These are phyloP conservation scores for Halcyon senegalensis DNA, from an alignment of 2,113 vertebrate genomes.

Conservation along the genomic window DNA sequence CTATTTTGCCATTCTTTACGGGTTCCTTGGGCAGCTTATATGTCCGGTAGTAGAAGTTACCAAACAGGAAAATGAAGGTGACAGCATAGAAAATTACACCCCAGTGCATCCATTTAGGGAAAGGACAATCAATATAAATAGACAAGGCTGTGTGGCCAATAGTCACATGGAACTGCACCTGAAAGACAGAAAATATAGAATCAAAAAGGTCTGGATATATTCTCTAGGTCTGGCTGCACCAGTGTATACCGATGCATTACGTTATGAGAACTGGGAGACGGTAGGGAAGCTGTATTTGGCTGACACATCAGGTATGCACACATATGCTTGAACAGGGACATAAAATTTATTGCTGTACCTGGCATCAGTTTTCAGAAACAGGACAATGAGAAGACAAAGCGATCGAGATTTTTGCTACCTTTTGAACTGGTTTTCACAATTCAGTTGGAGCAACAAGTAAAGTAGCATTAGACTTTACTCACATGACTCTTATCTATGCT, in stretches of 20 bases:
- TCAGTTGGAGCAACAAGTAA: not conserved
- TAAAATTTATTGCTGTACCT: not conserved
- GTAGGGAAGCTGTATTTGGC: not conserved
- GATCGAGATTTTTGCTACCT: not conserved
- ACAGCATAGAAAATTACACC: conserved; percentile 93
- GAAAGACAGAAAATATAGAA: conserved; percentile 35
- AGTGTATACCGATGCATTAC: not conserved
- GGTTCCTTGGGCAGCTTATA: conserved; percentile 88
- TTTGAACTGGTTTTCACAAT: not conserved
- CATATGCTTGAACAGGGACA: not conserved
- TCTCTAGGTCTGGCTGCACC: not conserved
- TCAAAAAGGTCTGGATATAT: not conserved
- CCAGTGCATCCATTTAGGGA: conserved; percentile 99
- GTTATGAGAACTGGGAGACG: not conserved
- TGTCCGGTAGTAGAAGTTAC: conserved; percentile 98
- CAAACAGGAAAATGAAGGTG: conserved; percentile 96
- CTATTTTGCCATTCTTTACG: conserved; percentile 82
- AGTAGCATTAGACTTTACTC: not conserved
- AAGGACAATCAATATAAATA: conserved; percentile 97
- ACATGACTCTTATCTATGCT: not conserved
- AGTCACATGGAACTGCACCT: conserved; percentile 98
- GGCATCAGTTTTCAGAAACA: not conserved
- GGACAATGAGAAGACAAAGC: not conserved
- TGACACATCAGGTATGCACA: not conserved
- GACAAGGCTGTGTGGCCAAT: conserved; percentile 96